Evolutionary conservation across 2,797 vertebrate genomes (phyloP), one percentile per base, ranked within the genome.

Genomic region (Danio tinwini): DNA sequence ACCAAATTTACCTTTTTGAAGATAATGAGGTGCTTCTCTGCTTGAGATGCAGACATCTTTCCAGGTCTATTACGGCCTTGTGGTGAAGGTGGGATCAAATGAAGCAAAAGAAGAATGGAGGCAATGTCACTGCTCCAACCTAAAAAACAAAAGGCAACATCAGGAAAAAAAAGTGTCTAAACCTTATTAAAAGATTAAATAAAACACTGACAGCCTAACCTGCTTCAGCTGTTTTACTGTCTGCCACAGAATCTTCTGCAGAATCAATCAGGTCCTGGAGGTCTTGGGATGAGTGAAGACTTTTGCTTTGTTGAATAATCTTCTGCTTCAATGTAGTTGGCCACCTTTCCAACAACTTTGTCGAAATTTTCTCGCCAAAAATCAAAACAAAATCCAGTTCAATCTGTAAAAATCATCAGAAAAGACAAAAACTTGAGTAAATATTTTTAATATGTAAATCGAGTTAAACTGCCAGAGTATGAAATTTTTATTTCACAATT

Each of bases 91-190:
- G 82, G 72, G 67, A 89, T 85, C 67, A 83, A 70, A 58, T 82
- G 82, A 16, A 85, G 16, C 13, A 88, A 74, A 47, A 87, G 64
- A 6, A 85, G 72, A 70, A 88, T 16, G 0, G 19, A 78, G 3
- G 82, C 80, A 69, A n/a, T n/a, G n/a, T n/a, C 84, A n/a, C n/a
- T n/a, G n/a, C n/a, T 82, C 84, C 84, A 86, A 59, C 70, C 79
- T 84, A 53, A 12, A 55, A 7, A 39, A 0, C 50, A 40, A 71
- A 45, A 0, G n/a, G 5, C n/a, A 52, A 53, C 14, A 17, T 53
- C 16, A 53, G 52, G 29, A 29, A 29, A 29, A 29, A 29, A 29
- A n/a, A n/a, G 29, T 29, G 29, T 29, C 3, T 29, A 29, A 29
- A 29, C 29, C 29, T 29, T 29, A 29, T 29, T 29, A 29, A 29